Percentiles rank a stretch among this genome's conserved stretches.
Evolutionary conservation across 2,113 vertebrate species (phyloP).

Genomic region (Natator depressus): DNA sequence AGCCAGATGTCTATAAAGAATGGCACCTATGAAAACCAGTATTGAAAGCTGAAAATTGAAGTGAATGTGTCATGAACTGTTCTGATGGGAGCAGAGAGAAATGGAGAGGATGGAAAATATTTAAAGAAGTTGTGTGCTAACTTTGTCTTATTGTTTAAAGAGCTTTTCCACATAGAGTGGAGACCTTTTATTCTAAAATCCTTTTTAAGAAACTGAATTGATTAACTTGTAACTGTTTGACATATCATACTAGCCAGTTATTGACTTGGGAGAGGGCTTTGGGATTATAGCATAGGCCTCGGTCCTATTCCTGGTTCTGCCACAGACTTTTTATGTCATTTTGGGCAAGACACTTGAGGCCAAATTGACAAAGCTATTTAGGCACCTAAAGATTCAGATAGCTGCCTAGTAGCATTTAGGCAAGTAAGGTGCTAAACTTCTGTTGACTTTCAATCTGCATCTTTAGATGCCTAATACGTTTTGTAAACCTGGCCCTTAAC

Average conservation of each 20-base stretch:
- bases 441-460: not conserved
- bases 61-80: slow-evolving; percentile 43
- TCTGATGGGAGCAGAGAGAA: slow-evolving; percentile 50
- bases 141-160: not conserved
- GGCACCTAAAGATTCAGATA: not conserved
- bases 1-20: slow-evolving; percentile 40
- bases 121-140: slow-evolving; percentile 24
- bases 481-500: not conserved
- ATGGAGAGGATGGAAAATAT: slow-evolving; percentile 37
- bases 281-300: not conserved
- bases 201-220: slow-evolving; percentile 20
- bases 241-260: not conserved
- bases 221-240: slow-evolving; percentile 41
- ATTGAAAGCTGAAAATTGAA: slow-evolving; percentile 59
- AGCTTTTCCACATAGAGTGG: slow-evolving; percentile 14
- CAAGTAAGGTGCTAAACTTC: not conserved
- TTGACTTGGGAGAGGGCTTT: not conserved
- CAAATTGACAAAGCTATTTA: not conserved
- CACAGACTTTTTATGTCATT: not conserved
- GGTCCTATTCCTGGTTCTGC: not conserved
- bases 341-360: not conserved
- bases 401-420: not conserved
- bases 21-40: slow-evolving; percentile 58
- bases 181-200: slow-evolving; percentile 44
- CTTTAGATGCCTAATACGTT: not conserved